Base-by-base conservation (phyloP, 2,888 invertebrate species). In the Eumacrocentrus americanus region DNA sequence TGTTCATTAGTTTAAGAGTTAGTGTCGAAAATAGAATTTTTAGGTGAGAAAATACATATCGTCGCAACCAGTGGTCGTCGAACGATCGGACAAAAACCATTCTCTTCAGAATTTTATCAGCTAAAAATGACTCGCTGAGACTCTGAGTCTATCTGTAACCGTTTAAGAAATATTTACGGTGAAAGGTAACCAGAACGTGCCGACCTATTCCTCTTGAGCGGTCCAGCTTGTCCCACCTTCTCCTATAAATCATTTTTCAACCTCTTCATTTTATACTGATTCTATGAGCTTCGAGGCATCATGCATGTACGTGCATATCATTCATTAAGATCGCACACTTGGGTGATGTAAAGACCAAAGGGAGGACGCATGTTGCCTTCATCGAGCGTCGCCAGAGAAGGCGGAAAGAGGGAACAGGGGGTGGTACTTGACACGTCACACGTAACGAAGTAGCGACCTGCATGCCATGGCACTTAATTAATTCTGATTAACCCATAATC, bases 401-500 rank as follows among this genome's bases (percentile, higher is more conserved):
- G 69, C 67, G 70, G 68, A 71, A 67, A 64, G 51, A 60, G 57
- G 50, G 58, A 44, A 35, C 48, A n/a, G 42, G 65, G 70, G 72
- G 72, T 72, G 72, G 70, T 72, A 76, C 79, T 79, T 79, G 79
- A 78, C 77, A 76, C 78, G 76, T 77, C 77, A 76, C 77, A 74
- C 73, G 76, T 80, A 80, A 79, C 78, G 77, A 80, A 80, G 77
- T 79, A 78, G 76, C 75, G 78, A 79, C 77, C 75, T 74, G 75
- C 78, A 77, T 80, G 78, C 76, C 70, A 72, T 70, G 74, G 75
- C 72, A 80, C 76, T 80, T 79, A 77, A 80, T 80, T 79, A 80
- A 80, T 80, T 79, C 78, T 80, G 78, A 80, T 80, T 80, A 80
- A 79, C 79, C 74, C 77, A 72, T 78, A 80, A 80, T 80, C 78